Percentiles rank a stretch among this genome's conserved stretches.
phyloP scores from a whole-genome alignment of 2,113 vertebrate species.

The Sinocyclocheilus anophthalmus region DNA sequence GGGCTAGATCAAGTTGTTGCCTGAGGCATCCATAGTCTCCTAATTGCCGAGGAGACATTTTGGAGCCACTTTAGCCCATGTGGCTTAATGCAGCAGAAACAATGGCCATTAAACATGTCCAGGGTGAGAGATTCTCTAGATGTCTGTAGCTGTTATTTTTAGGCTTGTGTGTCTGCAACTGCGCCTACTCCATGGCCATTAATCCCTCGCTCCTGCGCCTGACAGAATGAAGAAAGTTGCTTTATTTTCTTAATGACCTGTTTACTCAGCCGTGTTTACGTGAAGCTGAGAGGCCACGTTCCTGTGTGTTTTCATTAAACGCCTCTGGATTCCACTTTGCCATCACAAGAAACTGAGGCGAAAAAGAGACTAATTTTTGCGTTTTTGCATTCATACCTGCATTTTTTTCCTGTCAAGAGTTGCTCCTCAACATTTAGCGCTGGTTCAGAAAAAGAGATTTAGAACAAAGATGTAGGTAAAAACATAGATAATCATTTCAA shows the following conservation, averaged over 20 bases:
- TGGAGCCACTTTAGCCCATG: slow-evolving; percentile 30
- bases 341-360: not conserved
- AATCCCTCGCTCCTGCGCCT: slow-evolving; percentile 36
- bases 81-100: slow-evolving; percentile 39
- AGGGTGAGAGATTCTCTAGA: slow-evolving; percentile 43
- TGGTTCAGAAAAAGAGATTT: not conserved
- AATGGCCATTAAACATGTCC: slow-evolving; percentile 42
- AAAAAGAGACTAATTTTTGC: not conserved
- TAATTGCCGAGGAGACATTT: slow-evolving; percentile 35
- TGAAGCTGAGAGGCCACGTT: slow-evolving; percentile 20
- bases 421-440: not conserved
- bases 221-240: slow-evolving; percentile 44
- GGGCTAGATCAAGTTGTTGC: slow-evolving; percentile 19
- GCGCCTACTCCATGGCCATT: slow-evolving; percentile 30
- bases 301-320: slow-evolving; percentile 43
- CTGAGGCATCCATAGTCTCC: not conserved
- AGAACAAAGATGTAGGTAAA: not conserved
- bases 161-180: slow-evolving; percentile 19
- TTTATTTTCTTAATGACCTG: slow-evolving; percentile 51
- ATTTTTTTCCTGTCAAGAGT: not conserved
- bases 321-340: slow-evolving; percentile 17
- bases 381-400: not conserved
- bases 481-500: not conserved
- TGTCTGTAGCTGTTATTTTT: slow-evolving; percentile 47
- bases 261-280: slow-evolving; percentile 39